Base-by-base conservation (phyloP, 2,113 vertebrate genomes). In the Colaptes auratus region DNA sequence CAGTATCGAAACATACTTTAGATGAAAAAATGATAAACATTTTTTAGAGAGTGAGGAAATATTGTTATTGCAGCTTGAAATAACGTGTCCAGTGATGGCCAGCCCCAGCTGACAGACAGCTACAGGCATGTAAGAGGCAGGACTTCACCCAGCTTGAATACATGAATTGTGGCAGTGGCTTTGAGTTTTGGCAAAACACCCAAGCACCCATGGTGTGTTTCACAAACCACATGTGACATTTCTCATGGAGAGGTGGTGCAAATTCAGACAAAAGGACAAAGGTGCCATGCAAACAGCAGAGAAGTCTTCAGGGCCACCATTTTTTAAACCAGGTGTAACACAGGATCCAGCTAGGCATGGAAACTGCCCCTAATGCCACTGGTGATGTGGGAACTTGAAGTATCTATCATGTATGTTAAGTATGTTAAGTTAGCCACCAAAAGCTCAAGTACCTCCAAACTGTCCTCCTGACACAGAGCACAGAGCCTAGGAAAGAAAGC, bases 151-250 rank as follows among this genome's bases (percentile, higher is more conserved):
- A 44, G 53, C 67, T 4, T 44, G 36, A 66, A 10, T 31, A 56
- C 7, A 35, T 55, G 60, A 89, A 93, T 56, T 48, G 15, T 82
- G 46, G 25, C 50, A 84, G 33, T 46, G 66, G 14, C 39, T 81
- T 61, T 88, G 58, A 77, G 5, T 72, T 88, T 64, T 78, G 53
- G 35, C 46, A 89, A 82, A 85, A 78, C 10, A 86, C 58, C 35
- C 50, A 4, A 4, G 12, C 12, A 59, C 27, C 69, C n/a, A n/a
- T 0, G 1, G 31, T 0, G 0, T 39, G 56, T 73, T 79, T 85
- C 59, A 69, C 71, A 87, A 75, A 86, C 77, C 17, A 52, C 13
- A 16, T 1, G 4, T 56, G 69, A 36, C 23, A 64, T 60, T 90
- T 91, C 28, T n/a, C 42, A 19, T 0, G 1, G 59, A 84, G 23